These are phyloP conservation scores for Trematomus bernacchii DNA, from an alignment of 2,797 vertebrate genomes.

Conservation along the genomic window DNA sequence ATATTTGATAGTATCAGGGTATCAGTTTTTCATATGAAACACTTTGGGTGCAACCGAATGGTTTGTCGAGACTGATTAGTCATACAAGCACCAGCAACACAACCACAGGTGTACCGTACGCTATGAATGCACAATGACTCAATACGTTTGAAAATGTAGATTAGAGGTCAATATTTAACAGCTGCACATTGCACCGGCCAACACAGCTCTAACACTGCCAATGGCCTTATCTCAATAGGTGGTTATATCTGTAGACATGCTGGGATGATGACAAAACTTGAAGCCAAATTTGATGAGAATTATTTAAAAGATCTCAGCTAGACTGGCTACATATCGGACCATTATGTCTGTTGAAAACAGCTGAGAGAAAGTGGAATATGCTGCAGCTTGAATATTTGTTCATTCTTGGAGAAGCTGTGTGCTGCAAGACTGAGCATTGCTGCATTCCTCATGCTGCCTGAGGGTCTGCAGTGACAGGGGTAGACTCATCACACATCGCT, in stretches of 20 bases:
- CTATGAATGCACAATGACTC: slow-evolving; percentile 1
- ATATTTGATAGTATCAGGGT: not conserved
- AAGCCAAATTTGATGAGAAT: not conserved
- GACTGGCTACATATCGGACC: not conserved
- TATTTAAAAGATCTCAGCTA: not conserved
- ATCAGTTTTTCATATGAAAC: not conserved
- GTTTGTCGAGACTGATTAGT: slow-evolving; percentile 19
- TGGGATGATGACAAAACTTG: not conserved
- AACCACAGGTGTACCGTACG: not conserved
- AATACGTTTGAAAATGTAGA: too few species aligned
- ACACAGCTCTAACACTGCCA: not conserved
- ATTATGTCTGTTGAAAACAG: not conserved
- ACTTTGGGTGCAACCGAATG: not conserved
- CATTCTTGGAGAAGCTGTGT: slow-evolving; percentile 24
- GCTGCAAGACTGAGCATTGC: slow-evolving; percentile 55
- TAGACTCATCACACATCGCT: slow-evolving; percentile 24
- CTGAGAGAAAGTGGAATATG: not conserved
- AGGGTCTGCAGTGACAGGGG: slow-evolving; percentile 46
- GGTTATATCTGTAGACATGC: not conserved
- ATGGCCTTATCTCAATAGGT: not conserved
- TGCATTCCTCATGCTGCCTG: slow-evolving; percentile 66
- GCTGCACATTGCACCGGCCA: not conserved
- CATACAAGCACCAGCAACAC: slow-evolving; percentile 4
- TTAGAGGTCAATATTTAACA: not conserved
- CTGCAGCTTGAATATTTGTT: slow-evolving; percentile 21